Percentiles rank a stretch among this genome's conserved stretches.
These are phyloP conservation scores for Mesopsocus fuscifrons DNA, from an alignment of 2,888 invertebrate species.

Conservation along the genomic window DNA sequence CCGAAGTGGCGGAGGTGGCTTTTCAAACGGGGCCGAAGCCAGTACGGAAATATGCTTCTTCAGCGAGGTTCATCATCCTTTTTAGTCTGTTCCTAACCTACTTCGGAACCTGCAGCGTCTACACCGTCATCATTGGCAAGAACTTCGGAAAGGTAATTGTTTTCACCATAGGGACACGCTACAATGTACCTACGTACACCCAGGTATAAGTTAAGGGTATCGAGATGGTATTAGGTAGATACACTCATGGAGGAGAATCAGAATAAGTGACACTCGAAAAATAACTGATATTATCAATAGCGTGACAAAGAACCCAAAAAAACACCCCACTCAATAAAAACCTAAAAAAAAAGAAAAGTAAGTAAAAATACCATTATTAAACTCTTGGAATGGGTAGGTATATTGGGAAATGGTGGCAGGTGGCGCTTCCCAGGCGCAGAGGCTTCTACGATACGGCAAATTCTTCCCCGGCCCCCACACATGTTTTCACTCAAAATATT, in stretches of 20 bases:
- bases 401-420: not conserved
- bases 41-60: constrained; percentile 38
- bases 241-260: too few species aligned
- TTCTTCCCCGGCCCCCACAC: constrained; percentile 2
- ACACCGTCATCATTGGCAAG: constrained; percentile 78
- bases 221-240: not conserved
- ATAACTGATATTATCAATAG: not conserved
- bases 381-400: not conserved
- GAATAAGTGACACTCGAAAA: too few species aligned
- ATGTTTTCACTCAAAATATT: constrained; percentile 10
- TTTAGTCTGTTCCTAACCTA: constrained; percentile 77
- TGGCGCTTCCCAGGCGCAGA: not conserved
- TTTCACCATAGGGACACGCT: too few species aligned
- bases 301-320: not conserved
- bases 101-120: constrained; percentile 93
- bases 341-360: not conserved
- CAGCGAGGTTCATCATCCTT: constrained; percentile 52
- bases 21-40: constrained; percentile 57
- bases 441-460: too few species aligned
- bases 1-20: constrained; percentile 66
- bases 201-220: not conserved
- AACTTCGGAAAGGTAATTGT: constrained; percentile 53
- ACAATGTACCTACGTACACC: too few species aligned
- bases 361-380: not conserved
- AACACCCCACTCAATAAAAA: not conserved